A percentile compares a stretch with the other conserved stretches of the same genome.
Evolutionary conservation across 2,888 invertebrate species (phyloP).

Genomic region (Glyphotaelius pellucidus): DNA sequence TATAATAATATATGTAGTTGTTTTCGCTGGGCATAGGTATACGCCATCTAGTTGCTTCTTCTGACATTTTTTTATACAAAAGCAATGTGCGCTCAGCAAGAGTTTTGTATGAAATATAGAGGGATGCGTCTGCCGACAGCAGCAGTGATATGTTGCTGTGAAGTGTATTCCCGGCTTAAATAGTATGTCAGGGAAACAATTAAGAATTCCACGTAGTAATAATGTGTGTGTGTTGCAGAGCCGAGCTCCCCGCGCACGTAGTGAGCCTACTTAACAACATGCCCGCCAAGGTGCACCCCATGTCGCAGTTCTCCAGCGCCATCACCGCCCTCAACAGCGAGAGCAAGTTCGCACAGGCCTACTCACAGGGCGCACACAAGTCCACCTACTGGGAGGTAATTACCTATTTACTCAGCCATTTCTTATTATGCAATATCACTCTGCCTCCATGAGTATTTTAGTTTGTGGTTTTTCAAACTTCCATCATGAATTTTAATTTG

Average conservation of each 20-base stretch:
- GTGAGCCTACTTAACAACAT: conserved; percentile 89
- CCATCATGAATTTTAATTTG: background rate
- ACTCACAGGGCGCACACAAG: conserved; percentile 84
- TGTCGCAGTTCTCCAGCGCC: conserved; percentile 91
- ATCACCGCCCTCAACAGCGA: conserved; percentile 90
- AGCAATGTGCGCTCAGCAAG: no score
- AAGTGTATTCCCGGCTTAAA: background rate
- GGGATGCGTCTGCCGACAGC: no score
- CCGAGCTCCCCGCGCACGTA: conserved; percentile 86
- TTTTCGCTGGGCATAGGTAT: no score
- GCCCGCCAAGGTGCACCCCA: conserved; percentile 88
- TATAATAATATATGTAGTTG: no score
- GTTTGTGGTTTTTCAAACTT: no score
- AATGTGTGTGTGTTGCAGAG: conserved; percentile 71
- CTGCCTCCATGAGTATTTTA: background rate
- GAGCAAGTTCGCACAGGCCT: conserved; percentile 90
- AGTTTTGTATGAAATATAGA: no score
- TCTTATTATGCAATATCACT: background rate
- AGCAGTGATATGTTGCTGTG: no score
- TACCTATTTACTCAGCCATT: conserved; percentile 5
- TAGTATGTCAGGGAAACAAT: background rate
- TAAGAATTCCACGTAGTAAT: background rate
- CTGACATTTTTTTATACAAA: no score
- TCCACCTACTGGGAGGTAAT: conserved; percentile 84
- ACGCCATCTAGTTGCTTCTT: no score